Percentiles rank a stretch among this genome's conserved stretches.
These are phyloP conservation scores for Lasaia peninsularis DNA, from an alignment of 1,140 invertebrate genomes.

Conservation along the genomic window DNA sequence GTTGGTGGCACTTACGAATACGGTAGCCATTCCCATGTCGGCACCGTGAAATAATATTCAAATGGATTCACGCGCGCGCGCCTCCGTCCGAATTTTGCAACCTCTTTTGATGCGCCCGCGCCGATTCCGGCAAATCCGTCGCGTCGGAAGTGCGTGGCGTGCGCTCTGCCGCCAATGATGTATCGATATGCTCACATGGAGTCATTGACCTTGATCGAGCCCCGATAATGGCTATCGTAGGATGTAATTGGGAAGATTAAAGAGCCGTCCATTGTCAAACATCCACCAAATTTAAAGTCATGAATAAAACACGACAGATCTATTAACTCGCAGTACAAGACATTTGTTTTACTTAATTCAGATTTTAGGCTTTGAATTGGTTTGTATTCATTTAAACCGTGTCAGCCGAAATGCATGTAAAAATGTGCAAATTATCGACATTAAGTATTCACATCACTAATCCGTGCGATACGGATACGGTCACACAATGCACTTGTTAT, in stretches of 20 bases:
- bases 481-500: slow-evolving; percentile 75
- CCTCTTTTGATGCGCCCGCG: slow-evolving; percentile 71
- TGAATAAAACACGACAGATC: slow-evolving; percentile 8
- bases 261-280: slow-evolving; percentile 37
- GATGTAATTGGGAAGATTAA: slow-evolving; percentile 56
- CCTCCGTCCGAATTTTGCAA: slow-evolving; percentile 70
- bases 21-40: slow-evolving; percentile 61
- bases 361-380: not conserved
- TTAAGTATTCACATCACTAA: slow-evolving; percentile 72
- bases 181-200: slow-evolving; percentile 59
- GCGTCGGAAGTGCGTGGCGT: slow-evolving; percentile 72
- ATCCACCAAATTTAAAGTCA: not conserved
- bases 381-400: slow-evolving; percentile 4
- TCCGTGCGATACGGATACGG: slow-evolving; percentile 63
- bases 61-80: slow-evolving; percentile 73
- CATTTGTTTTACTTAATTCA: not conserved
- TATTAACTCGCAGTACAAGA: not conserved
- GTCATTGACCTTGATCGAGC: slow-evolving; percentile 64
- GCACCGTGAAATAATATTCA: slow-evolving; percentile 70
- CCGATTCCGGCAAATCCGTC: slow-evolving; percentile 76
- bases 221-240: slow-evolving; percentile 51
- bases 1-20: slow-evolving; percentile 16
- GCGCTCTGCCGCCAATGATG: slow-evolving; percentile 55
- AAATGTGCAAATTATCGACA: slow-evolving; percentile 56
- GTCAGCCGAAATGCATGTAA: not conserved